A percentile compares a stretch with the other conserved stretches of the same genome.
phyloP scores from a whole-genome alignment of 2,113 vertebrate genomes.

The Microcebus tavaratra region DNA sequence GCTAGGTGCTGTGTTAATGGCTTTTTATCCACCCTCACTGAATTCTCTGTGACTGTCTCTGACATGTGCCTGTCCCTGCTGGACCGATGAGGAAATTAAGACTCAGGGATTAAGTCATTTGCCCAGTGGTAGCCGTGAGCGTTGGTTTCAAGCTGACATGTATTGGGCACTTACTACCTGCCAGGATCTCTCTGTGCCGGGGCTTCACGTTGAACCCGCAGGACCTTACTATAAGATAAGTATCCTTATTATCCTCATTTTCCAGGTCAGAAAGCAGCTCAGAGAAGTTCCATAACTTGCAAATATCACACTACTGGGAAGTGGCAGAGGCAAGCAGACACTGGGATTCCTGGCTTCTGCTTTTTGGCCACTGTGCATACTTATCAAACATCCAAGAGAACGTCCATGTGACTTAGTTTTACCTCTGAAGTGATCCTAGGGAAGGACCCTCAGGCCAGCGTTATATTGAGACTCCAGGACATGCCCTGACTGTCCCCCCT shows the following conservation, averaged over 20 bases:
- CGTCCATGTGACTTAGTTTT: neutral
- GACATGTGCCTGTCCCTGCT: neutral
- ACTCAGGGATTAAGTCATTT: neutral
- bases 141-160: neutral
- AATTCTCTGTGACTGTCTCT: neutral
- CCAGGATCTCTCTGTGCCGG: neutral
- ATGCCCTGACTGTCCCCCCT: neutral
- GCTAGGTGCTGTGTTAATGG: neutral
- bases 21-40: neutral
- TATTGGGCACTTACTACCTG: neutral
- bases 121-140: neutral
- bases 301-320: neutral
- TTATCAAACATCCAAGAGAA: neutral
- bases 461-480: neutral
- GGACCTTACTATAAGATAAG: neutral
- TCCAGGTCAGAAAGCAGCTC: neutral
- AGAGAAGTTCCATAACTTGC: neutral
- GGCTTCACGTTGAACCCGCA: neutral
- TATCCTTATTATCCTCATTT: neutral
- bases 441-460: neutral
- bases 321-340: neutral
- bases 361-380: neutral
- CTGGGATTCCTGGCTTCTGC: neutral
- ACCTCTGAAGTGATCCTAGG: neutral
- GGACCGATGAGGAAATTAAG: neutral